Conservation (phyloP, 1,140 invertebrate species). For the Drosophila suzukii region DNA sequence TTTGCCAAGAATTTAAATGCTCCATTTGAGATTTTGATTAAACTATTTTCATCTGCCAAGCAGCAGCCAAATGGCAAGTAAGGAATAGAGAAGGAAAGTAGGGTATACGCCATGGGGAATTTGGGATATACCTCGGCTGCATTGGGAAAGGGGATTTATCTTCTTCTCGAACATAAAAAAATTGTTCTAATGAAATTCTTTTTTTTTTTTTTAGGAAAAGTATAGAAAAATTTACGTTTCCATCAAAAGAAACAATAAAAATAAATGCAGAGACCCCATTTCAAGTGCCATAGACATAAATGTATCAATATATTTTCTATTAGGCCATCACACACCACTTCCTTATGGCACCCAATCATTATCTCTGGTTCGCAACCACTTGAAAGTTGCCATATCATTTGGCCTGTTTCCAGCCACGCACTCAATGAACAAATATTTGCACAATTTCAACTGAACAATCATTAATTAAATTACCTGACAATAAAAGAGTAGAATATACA, state of each 20-base stretch:
- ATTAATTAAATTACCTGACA: conserved; percentile 78
- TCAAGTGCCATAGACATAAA: neutral
- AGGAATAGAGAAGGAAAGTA: conserved; percentile 7
- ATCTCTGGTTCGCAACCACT: conserved; percentile 19
- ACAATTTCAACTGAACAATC: conserved; percentile 52
- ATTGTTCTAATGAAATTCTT: neutral
- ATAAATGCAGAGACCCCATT: neutral
- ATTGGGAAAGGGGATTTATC: neutral
- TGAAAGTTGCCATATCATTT: conserved; percentile 12
- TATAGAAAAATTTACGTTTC: neutral
- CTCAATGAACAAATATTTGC: conserved; percentile 39
- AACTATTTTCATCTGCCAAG: conserved; percentile 58
- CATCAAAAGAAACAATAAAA: neutral
- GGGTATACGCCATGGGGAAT: conserved; percentile 42
- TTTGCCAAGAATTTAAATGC: conserved; percentile 69
- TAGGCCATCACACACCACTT: conserved; percentile 10
- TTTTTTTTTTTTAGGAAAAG: neutral
- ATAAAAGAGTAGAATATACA: conserved; percentile 52
- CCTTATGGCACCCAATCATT: conserved; percentile 23
- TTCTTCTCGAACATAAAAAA: neutral
- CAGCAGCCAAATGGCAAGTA: conserved; percentile 3
- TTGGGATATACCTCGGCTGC: neutral
- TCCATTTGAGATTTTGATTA: conserved; percentile 74
- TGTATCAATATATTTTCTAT: conserved; percentile 5
- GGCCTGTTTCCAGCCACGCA: conserved; percentile 23